phyloP scores from a whole-genome alignment of 1,140 invertebrate genomes.

The Hydropsyche tenuis region DNA sequence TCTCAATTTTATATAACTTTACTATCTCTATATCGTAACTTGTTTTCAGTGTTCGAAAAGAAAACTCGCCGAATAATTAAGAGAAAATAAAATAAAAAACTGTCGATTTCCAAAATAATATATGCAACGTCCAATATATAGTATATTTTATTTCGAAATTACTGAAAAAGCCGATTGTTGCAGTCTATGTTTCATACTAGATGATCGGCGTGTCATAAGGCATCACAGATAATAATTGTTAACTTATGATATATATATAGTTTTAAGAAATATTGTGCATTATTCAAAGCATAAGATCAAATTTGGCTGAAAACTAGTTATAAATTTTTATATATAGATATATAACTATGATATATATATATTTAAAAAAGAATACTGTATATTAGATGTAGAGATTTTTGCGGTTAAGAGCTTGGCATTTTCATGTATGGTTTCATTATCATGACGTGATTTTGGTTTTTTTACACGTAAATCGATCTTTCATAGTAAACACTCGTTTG shows the following conservation, averaged over 20 bases:
- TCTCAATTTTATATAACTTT: constrained; percentile 11
- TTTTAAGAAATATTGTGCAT: constrained; percentile 33
- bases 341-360: constrained; percentile 9
- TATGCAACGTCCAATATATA: no score
- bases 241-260: constrained; percentile 31
- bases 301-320: constrained; percentile 31
- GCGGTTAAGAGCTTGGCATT: constrained; percentile 28
- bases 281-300: constrained; percentile 34
- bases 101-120: no score
- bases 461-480: constrained; percentile 3
- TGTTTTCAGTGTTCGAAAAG: no score
- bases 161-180: no score
- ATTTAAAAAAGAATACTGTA: constrained; percentile 1
- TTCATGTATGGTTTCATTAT: constrained; percentile 30
- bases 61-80: no score
- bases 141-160: no score
- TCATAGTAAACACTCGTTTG: not conserved
- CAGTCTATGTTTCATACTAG: constrained; percentile 25
- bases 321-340: constrained; percentile 35
- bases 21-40: no score
- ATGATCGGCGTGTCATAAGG: not conserved
- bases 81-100: no score
- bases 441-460: not conserved
- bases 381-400: constrained; percentile 24
- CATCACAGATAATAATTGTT: constrained; percentile 33